phyloP scores from a whole-genome alignment of 2,113 vertebrate species.

The Trachemys scripta region DNA sequence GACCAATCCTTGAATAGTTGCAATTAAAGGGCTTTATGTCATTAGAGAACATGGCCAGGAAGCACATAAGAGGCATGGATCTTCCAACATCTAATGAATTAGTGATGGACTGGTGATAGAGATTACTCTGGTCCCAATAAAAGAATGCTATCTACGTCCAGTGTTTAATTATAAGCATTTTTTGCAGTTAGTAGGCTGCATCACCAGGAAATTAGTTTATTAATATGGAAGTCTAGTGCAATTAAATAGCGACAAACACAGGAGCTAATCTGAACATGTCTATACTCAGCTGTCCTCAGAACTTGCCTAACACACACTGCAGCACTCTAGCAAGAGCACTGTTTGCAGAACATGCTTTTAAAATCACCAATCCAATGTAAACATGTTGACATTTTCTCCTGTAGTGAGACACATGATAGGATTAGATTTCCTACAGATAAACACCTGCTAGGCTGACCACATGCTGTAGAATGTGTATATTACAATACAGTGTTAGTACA shows the following conservation, averaged over 20 bases:
- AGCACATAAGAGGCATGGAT: background rate
- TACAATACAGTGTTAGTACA: background rate
- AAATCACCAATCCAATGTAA: background rate
- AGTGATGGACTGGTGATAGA: background rate
- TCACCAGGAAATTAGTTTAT: background rate
- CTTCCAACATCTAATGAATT: background rate
- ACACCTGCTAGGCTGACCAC: background rate
- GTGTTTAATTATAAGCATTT: background rate
- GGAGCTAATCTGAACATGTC: background rate
- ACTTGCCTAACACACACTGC: no score
- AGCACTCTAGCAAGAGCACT: background rate
- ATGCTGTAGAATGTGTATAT: background rate
- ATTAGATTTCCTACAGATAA: slow-evolving; percentile 19
- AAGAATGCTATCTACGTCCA: background rate
- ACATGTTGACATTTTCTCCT: background rate
- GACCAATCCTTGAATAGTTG: background rate
- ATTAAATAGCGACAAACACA: background rate
- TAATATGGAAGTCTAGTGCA: background rate
- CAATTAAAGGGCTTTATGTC: background rate
- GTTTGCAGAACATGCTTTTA: background rate
- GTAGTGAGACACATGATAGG: background rate
- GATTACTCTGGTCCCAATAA: background rate
- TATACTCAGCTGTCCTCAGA: background rate
- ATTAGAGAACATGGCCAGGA: background rate
- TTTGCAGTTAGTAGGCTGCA: background rate